These are phyloP conservation scores for Orussus abietinus DNA, from an alignment of 1,140 invertebrate genomes.

Conservation along the genomic window DNA sequence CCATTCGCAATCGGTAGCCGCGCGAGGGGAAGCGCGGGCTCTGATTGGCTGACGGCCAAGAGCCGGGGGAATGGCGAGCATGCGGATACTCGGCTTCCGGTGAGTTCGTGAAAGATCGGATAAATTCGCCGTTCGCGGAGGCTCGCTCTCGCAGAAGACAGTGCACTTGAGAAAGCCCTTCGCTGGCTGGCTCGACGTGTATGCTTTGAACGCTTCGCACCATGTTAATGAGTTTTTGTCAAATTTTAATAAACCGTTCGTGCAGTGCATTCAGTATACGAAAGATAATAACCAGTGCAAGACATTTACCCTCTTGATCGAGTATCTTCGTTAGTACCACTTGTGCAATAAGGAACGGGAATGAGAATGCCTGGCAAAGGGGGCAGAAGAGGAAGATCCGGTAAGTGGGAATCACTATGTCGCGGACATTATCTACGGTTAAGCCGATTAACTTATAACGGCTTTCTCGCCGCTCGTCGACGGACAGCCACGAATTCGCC, in stretches of 20 bases:
- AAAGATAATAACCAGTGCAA: conserved; percentile 47
- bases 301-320: conserved; percentile 55
- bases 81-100: not conserved
- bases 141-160: conserved; percentile 16
- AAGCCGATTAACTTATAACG: too few species aligned
- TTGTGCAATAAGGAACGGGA: conserved; percentile 42
- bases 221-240: conserved; percentile 52
- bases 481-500: too few species aligned
- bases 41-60: too few species aligned
- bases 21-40: too few species aligned
- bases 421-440: too few species aligned
- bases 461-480: too few species aligned
- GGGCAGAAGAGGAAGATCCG: conserved; percentile 41
- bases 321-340: conserved; percentile 38
- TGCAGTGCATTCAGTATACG: conserved; percentile 52
- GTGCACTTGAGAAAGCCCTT: conserved; percentile 48
- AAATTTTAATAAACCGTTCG: conserved; percentile 42
- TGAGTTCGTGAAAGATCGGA: conserved; percentile 16
- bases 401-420: conserved; percentile 31
- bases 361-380: conserved; percentile 48
- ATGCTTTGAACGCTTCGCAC: conserved; percentile 43
- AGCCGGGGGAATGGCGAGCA: too few species aligned
- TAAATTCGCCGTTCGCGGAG: conserved; percentile 5
- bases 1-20: too few species aligned
- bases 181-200: conserved; percentile 48